phyloP scores from a whole-genome alignment of 2,888 invertebrate genomes.

The Malachius bipustulatus region DNA sequence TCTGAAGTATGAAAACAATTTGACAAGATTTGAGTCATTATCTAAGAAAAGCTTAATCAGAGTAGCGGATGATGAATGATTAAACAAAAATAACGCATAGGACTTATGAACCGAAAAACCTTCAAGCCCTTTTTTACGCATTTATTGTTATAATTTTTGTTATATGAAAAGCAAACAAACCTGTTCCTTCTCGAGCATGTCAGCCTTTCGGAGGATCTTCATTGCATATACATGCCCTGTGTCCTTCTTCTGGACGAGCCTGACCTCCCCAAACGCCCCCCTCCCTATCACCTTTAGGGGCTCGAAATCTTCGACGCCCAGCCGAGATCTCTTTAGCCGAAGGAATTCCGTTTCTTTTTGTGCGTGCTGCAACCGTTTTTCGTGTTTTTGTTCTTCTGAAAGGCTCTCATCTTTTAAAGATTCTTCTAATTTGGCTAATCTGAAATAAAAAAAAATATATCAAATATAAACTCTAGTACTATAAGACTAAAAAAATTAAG shows the following conservation, averaged over 20 bases:
- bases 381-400: constrained; percentile 88
- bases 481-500: too few species aligned
- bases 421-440: constrained; percentile 88
- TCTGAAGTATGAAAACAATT: too few species aligned
- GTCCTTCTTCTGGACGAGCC: constrained; percentile 98
- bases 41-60: too few species aligned
- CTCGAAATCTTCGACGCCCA: constrained; percentile 97
- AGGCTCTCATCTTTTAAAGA: constrained; percentile 92
- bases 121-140: too few species aligned
- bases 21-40: too few species aligned
- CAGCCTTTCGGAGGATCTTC: constrained; percentile 97
- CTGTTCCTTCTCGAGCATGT: constrained; percentile 99
- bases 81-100: too few species aligned
- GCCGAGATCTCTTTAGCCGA: constrained; percentile 84
- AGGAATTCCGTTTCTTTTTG: constrained; percentile 98
- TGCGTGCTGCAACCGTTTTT: constrained; percentile 89
- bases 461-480: too few species aligned
- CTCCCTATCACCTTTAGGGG: constrained; percentile 94
- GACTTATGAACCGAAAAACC: too few species aligned
- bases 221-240: constrained; percentile 99
- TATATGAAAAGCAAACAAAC: too few species aligned
- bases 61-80: too few species aligned
- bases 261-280: constrained; percentile 88
- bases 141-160: neutral
- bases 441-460: constrained; percentile 33